phyloP scores from a whole-genome alignment of 1,140 invertebrate species.

The Neocloeon triangulifer region DNA sequence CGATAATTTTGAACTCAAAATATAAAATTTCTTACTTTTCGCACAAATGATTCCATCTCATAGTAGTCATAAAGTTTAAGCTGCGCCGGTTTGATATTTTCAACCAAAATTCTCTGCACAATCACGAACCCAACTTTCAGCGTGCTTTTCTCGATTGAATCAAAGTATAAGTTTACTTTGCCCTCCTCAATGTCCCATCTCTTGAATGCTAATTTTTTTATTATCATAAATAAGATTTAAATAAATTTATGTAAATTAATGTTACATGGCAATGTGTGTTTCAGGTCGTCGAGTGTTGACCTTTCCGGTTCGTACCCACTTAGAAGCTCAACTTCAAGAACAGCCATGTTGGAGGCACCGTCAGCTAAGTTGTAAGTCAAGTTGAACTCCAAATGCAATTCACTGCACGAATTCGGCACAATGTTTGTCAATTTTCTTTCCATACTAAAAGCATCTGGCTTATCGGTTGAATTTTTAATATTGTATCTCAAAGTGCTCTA shows the following conservation, averaged over 20 bases:
- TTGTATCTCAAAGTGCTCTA: constrained; percentile 28
- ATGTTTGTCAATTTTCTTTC: constrained; percentile 14
- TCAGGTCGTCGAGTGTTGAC: constrained; percentile 17
- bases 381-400: constrained; percentile 18
- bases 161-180: constrained; percentile 21
- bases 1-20: too few relatives aligned
- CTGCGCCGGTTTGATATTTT: too few relatives aligned
- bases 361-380: constrained; percentile 22
- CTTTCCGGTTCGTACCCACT: constrained; percentile 36
- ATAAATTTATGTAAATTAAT: too few relatives aligned
- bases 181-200: constrained; percentile 18
- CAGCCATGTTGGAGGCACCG: constrained; percentile 32
- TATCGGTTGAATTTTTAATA: too few relatives aligned
- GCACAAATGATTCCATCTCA: too few relatives aligned
- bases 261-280: neutral
- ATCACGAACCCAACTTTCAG: too few relatives aligned
- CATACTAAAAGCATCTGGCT: constrained; percentile 20
- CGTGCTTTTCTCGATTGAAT: too few relatives aligned
- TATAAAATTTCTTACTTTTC: too few relatives aligned
- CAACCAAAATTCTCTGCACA: too few relatives aligned
- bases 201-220: constrained; percentile 13
- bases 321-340: constrained; percentile 35
- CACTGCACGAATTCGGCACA: constrained; percentile 18
- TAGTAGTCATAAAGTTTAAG: too few relatives aligned
- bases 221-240: too few relatives aligned